phyloP scores from a whole-genome alignment of 2,797 vertebrate species.

The Natrix natrix region DNA sequence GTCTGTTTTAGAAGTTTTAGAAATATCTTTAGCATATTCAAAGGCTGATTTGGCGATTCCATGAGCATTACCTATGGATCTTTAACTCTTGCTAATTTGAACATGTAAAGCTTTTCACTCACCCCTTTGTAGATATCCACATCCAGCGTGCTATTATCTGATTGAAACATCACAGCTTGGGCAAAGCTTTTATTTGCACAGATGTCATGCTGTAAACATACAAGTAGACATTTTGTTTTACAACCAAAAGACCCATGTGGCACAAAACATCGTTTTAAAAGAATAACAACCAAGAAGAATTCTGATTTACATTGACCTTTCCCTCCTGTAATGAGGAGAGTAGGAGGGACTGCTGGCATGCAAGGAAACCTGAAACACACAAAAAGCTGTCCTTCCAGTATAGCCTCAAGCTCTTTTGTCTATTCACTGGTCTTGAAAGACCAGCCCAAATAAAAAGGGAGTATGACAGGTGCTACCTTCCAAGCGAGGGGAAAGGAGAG shows the following conservation, averaged over 20 bases:
- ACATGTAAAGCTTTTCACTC: constrained; percentile 26
- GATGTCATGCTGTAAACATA: constrained; percentile 64
- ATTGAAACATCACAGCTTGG: constrained; percentile 78
- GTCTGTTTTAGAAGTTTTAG: neutral
- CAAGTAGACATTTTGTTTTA: neutral
- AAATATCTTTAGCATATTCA: neutral
- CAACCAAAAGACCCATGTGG: neutral
- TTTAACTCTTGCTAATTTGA: neutral
- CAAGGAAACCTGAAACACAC: neutral
- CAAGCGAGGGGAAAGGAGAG: neutral
- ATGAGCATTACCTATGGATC: neutral
- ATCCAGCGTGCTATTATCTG: constrained; percentile 78
- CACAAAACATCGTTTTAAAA: neutral
- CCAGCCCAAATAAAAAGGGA: neutral
- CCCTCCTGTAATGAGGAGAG: neutral
- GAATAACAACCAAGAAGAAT: neutral
- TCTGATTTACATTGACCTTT: neutral
- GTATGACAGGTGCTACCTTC: neutral
- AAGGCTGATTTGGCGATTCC: neutral
- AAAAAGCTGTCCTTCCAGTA: neutral
- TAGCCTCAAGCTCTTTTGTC: neutral
- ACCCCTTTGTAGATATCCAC: constrained; percentile 98
- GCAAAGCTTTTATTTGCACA: constrained; percentile 76
- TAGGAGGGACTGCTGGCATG: neutral
- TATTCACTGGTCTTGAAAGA: neutral